These are phyloP conservation scores for Coturnix japonica DNA, from an alignment of 2,113 vertebrate species.

Conservation along the genomic window DNA sequence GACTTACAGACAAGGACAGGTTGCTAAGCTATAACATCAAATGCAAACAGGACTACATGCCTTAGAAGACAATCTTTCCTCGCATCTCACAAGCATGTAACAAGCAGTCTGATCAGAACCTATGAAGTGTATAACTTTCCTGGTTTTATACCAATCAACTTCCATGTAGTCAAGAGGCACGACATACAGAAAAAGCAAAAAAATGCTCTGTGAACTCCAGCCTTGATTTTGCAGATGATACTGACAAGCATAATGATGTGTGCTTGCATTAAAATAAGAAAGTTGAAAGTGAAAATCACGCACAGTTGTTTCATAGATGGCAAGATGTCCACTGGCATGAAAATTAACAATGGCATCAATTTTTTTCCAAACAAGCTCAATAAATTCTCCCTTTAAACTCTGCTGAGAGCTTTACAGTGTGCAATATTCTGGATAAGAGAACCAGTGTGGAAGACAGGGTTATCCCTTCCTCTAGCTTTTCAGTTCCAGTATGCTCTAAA, in stretches of 20 bases:
- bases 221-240: background rate
- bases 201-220: background rate
- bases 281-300: background rate
- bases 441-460: background rate
- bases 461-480: background rate
- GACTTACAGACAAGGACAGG: background rate
- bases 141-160: background rate
- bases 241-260: background rate
- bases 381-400: background rate
- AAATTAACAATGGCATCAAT: background rate
- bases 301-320: background rate
- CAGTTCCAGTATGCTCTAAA: background rate
- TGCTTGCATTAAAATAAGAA: background rate
- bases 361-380: background rate
- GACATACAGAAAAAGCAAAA: background rate
- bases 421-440: background rate
- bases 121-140: background rate
- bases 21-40: background rate
- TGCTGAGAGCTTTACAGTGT: background rate
- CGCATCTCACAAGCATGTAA: background rate
- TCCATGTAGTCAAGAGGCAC: background rate
- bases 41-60: rapidly evolving
- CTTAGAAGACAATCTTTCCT: background rate
- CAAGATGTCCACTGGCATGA: background rate
- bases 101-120: background rate